A percentile compares a stretch with the other conserved stretches of the same genome.
Evolutionary conservation across 2,113 vertebrate species (phyloP).

Genomic region (Eudyptes chrysolophus): DNA sequence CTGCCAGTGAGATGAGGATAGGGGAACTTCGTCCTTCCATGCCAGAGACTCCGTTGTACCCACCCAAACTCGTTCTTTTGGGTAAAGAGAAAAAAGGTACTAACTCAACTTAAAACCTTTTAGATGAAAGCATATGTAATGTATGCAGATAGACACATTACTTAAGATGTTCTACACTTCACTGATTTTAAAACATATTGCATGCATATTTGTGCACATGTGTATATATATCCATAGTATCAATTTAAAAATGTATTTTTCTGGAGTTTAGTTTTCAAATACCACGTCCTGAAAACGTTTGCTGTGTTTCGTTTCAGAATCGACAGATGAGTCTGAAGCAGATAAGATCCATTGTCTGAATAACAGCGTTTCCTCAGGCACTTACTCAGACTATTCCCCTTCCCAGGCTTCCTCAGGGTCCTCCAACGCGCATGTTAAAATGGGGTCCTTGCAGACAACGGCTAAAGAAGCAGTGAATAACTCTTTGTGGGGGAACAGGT

Average conservation of each 20-base stretch:
- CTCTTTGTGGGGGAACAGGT: constrained; percentile 99
- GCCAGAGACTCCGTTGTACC: constrained; percentile 95
- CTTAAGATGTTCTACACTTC: not conserved
- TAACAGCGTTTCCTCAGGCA: constrained; percentile 98
- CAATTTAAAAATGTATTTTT: not conserved
- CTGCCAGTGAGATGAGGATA: constrained; percentile 96
- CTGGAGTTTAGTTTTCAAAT: not conserved
- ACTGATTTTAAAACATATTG: not conserved
- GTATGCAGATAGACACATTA: not conserved
- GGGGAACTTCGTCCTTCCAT: constrained; percentile 96
- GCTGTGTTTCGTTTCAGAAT: constrained; percentile 85
- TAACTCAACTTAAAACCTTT: not conserved
- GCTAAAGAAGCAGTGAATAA: constrained; percentile 91
- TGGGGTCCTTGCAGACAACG: constrained; percentile 84
- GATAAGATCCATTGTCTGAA: constrained; percentile 98
- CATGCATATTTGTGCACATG: fast-evolving
- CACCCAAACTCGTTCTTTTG: constrained; percentile 96
- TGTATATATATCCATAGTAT: fast-evolving
- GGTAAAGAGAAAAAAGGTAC: constrained; percentile 99
- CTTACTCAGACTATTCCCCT: constrained; percentile 99
- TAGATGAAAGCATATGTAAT: not conserved
- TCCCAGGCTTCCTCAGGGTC: constrained; percentile 97
- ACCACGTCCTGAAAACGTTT: not conserved
- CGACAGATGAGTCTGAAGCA: constrained; percentile 94
- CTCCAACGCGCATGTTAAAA: constrained; percentile 90